These are phyloP conservation scores for Sesamia inferens DNA, from an alignment of 2,888 invertebrate species.

Conservation along the genomic window DNA sequence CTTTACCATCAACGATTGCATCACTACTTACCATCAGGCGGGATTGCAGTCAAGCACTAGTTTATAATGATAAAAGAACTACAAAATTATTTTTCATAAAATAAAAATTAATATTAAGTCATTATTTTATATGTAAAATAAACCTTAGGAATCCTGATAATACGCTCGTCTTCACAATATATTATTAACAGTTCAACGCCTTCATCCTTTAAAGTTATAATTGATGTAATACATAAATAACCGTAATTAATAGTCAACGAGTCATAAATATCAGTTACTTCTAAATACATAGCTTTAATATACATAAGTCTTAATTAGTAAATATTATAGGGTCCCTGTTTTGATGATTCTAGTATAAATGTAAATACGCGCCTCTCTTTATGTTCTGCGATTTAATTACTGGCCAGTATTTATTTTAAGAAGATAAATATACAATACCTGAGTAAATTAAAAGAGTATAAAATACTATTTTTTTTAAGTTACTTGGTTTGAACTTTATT, in stretches of 20 bases:
- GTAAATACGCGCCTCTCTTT: not conserved
- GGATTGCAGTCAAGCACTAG: too few relatives aligned
- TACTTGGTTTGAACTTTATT: not conserved
- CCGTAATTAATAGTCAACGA: slow-evolving; percentile 33
- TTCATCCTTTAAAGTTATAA: slow-evolving; percentile 42
- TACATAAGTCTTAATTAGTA: slow-evolving; percentile 30
- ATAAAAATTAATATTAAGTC: not conserved
- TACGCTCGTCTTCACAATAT: slow-evolving; percentile 2
- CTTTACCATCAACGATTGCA: too few relatives aligned
- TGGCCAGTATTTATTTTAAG: not conserved
- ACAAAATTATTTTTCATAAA: not conserved
- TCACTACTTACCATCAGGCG: too few relatives aligned
- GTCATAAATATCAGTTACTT: slow-evolving; percentile 42
- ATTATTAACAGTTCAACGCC: slow-evolving; percentile 16
- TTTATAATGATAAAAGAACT: too few relatives aligned
- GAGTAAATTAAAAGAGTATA: not conserved
- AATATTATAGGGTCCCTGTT: slow-evolving; percentile 21
- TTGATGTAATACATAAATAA: slow-evolving; percentile 29
- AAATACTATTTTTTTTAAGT: not conserved
- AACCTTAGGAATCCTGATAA: slow-evolving; percentile 19
- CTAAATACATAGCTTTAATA: slow-evolving; percentile 28
- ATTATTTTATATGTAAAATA: not conserved
- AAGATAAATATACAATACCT: not conserved
- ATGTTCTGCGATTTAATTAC: slow-evolving; percentile 4
- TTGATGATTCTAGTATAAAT: slow-evolving; percentile 11